phyloP scores from a whole-genome alignment of 2,113 vertebrate genomes.

The Melospiza melodia region DNA sequence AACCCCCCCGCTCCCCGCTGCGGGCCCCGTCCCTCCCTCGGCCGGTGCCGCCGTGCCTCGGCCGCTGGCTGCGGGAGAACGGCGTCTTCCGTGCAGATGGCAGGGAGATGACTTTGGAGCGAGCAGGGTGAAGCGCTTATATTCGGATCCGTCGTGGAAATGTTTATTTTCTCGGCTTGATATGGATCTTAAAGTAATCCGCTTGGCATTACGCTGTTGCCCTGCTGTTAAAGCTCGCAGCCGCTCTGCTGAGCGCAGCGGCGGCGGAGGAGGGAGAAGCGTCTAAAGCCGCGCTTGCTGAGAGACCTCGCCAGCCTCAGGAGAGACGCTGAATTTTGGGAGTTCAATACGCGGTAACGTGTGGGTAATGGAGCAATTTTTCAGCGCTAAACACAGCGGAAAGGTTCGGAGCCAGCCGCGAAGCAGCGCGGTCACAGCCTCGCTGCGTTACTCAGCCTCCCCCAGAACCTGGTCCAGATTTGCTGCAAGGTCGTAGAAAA shows the following conservation, averaged over 20 bases:
- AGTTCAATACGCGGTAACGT: background rate
- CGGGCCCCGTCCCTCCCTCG: background rate
- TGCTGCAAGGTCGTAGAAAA: slow-evolving; percentile 15
- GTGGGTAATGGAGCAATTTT: background rate
- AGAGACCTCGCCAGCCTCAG: background rate
- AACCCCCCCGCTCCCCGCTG: background rate
- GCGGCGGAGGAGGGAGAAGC: slow-evolving; percentile 11
- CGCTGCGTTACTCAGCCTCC: background rate
- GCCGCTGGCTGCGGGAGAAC: background rate
- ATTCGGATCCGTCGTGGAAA: slow-evolving; percentile 14
- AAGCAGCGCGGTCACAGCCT: background rate
- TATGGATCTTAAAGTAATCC: slow-evolving; percentile 44
- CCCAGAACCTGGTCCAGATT: background rate
- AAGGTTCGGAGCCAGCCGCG: background rate
- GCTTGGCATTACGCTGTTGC: slow-evolving; percentile 51
- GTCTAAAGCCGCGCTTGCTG: background rate
- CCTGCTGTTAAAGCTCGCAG: slow-evolving; percentile 50
- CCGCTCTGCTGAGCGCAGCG: background rate
- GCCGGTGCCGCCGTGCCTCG: background rate
- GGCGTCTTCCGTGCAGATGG: background rate
- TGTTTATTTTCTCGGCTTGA: slow-evolving; percentile 47
- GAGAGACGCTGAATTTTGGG: slow-evolving; percentile 22
- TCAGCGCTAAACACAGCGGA: background rate
- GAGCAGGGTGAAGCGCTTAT: background rate
- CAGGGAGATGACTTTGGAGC: slow-evolving; percentile 6